These are phyloP conservation scores for Lontra canadensis DNA, from an alignment of 2,113 vertebrate genomes.

Conservation along the genomic window DNA sequence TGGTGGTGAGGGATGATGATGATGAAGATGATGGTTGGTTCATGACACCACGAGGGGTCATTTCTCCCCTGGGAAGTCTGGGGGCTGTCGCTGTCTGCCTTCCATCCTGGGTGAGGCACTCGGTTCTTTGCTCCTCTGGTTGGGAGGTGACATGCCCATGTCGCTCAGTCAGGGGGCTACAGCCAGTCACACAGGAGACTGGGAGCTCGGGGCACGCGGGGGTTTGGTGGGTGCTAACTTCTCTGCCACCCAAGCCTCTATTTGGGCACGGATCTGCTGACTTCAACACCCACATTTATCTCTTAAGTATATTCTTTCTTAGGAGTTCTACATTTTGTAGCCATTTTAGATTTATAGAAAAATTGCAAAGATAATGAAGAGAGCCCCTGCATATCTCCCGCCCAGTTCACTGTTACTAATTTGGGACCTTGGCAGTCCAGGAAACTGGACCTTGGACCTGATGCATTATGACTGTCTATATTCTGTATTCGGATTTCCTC, in stretches of 20 bases:
- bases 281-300: not conserved
- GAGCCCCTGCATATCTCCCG: accelerated
- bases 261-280: not conserved
- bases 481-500: accelerated
- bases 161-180: accelerated
- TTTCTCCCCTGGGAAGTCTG: accelerated
- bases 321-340: not conserved
- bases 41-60: not conserved
- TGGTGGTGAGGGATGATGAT: not conserved
- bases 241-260: accelerated
- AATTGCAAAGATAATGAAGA: accelerated
- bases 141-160: accelerated
- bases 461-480: accelerated
- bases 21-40: accelerated
- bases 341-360: not conserved
- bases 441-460: too few relatives aligned
- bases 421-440: accelerated
- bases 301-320: not conserved
- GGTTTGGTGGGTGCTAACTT: accelerated
- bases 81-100: not conserved
- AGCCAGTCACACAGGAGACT: accelerated
- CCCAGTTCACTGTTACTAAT: accelerated
- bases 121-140: accelerated
- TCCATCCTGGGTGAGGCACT: accelerated
- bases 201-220: accelerated